Evolutionary conservation across 2,888 invertebrate genomes (phyloP).

Genomic region (Rotaria socialis): DNA sequence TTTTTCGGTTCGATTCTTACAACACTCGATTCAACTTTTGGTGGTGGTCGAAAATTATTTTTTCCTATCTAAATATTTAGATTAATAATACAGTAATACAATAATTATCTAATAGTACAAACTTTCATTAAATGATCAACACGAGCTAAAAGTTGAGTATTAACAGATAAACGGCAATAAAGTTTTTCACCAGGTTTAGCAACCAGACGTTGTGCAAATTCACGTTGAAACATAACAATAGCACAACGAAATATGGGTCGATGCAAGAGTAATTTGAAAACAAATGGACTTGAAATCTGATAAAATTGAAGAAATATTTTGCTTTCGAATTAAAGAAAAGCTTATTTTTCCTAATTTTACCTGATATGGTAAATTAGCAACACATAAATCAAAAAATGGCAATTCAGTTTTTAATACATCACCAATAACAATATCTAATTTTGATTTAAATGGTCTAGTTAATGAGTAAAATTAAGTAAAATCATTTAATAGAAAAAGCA

Average conservation of each 20-base stretch:
- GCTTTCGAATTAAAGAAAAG: too few species aligned
- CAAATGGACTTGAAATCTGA: slow-evolving; percentile 61
- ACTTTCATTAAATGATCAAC: slow-evolving; percentile 94
- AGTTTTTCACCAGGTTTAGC: slow-evolving; percentile 95
- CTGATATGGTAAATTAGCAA: slow-evolving; percentile 88
- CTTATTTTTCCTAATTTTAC: too few species aligned
- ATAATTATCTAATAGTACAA: slow-evolving; percentile 62
- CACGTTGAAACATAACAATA: slow-evolving; percentile 94
- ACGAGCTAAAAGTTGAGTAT: slow-evolving; percentile 86
- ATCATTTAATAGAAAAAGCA: too few species aligned
- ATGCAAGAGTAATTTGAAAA: slow-evolving; percentile 86
- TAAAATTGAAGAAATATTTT: too few species aligned
- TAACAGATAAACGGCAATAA: slow-evolving; percentile 89
- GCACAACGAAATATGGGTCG: slow-evolving; percentile 72
- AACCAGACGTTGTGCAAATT: slow-evolving; percentile 91
- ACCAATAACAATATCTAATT: slow-evolving; percentile 83
- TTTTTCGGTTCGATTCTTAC: slow-evolving; percentile 93
- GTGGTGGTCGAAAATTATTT: slow-evolving; percentile 91
- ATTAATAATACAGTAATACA: too few species aligned
- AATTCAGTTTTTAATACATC: slow-evolving; percentile 83
- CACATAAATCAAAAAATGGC: slow-evolving; percentile 93
- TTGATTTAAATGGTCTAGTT: slow-evolving; percentile 76
- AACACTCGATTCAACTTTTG: slow-evolving; percentile 96
- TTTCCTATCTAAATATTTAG: too few species aligned
- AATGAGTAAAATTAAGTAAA: too few species aligned